phyloP scores from a whole-genome alignment of 2,113 vertebrate species.

The Rhagologus leucostigma region DNA sequence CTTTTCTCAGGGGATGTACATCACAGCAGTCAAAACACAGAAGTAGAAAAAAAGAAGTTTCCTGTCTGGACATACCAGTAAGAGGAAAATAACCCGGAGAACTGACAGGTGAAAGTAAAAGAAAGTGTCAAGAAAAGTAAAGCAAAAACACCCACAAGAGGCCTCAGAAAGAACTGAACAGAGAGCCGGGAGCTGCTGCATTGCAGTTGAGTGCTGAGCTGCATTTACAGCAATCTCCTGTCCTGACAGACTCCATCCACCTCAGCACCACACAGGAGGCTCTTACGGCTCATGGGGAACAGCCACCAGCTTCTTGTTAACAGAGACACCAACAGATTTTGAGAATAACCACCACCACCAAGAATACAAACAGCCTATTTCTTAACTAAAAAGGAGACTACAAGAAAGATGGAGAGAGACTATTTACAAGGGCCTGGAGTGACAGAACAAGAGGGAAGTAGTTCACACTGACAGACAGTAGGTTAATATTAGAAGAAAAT shows the following conservation, averaged over 20 bases:
- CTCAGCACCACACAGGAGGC: not conserved
- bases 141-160: not conserved
- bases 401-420: not conserved
- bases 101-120: not conserved
- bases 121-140: not conserved
- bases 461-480: not conserved
- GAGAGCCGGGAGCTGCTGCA: not conserved
- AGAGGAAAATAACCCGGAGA: not conserved
- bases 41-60: not conserved
- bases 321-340: not conserved
- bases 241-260: not conserved
- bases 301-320: not conserved
- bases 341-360: not conserved
- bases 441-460: not conserved
- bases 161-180: not conserved
- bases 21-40: not conserved
- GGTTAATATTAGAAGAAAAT: not conserved
- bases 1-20: not conserved
- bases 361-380: not conserved
- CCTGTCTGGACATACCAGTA: not conserved
- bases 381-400: not conserved
- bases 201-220: not conserved
- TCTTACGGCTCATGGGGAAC: accelerated
- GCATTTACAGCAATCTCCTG: not conserved
- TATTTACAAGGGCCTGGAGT: not conserved